phyloP scores from a whole-genome alignment of 2,888 invertebrate species.

The Lasioglossum pauxillum region DNA sequence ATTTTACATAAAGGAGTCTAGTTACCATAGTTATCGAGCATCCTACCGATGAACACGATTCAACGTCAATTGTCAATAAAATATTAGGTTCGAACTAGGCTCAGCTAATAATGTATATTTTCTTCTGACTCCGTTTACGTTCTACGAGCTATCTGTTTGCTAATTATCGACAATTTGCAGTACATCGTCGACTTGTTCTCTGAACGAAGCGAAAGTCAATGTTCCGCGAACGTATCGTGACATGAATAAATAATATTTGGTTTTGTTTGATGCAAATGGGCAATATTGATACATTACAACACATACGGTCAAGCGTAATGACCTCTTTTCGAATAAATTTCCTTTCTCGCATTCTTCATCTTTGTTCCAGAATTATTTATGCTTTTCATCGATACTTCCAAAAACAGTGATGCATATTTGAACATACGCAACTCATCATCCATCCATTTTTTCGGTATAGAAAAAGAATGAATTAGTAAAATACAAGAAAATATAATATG shows the following conservation, averaged over 20 bases:
- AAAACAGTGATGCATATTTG: too few relatives aligned
- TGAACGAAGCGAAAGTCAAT: constrained; percentile 48
- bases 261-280: neutral
- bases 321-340: neutral
- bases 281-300: neutral
- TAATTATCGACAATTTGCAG: constrained; percentile 62
- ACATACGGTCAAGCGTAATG: neutral
- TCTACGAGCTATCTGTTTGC: constrained; percentile 36
- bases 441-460: too few relatives aligned
- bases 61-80: constrained; percentile 11
- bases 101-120: constrained; percentile 54
- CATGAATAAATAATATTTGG: constrained; percentile 19
- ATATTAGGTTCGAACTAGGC: constrained; percentile 36
- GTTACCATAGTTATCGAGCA: neutral
- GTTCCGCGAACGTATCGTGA: constrained; percentile 7
- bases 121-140: constrained; percentile 1
- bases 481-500: too few relatives aligned
- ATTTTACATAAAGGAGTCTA: neutral
- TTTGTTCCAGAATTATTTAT: neutral
- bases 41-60: neutral
- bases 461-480: too few relatives aligned
- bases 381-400: too few relatives aligned
- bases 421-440: too few relatives aligned
- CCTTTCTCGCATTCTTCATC: neutral
- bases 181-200: constrained; percentile 39